Evolutionary conservation across 2,797 vertebrate genomes (phyloP), one percentile per base, ranked within the genome.

Genomic region (Sphenodon punctatus): DNA sequence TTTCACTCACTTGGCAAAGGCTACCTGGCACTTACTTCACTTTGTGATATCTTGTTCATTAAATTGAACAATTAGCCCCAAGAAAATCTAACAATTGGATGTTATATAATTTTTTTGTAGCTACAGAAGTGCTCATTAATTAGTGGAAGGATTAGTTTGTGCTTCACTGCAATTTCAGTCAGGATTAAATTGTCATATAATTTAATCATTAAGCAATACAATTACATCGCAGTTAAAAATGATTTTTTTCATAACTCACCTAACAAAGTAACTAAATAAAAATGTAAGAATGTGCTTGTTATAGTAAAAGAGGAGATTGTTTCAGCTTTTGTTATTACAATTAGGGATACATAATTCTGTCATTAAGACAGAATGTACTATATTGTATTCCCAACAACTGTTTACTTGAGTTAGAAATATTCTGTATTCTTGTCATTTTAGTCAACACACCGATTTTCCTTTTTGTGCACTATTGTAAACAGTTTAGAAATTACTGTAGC

Each of bases 61-160:
- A 92, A 91, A 93, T 80, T 81, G 61, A 94, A 88, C 91, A 94
- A 92, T 90, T 91, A 93, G 89, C 71, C 77, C 65, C 78, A 77
- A 88, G 74, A 91, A 91, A 94, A 90, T 92, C 81, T 92, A 91
- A 89, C 92, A 83, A 86, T 84, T 90, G 79, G 80, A 82, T 87
- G 76, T 87, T 90, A 89, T 90, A 61, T 88, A 64, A 83, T 92
- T 92, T 85, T 87, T 71, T 65, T 82, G 66, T 56, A 86, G 74
- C 88, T 87, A 84, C n/a, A 87, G 88, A 92, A 84, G 32, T 63
- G 39, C 75, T 91, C 71, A 87, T 92, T 94, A 95, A 94, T 94
- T 93, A 90, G 78, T 56, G 90, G 70, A 63, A 82, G 65, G 60
- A 93, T 89, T 91, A 91, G 78, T 84, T 93, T 91, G 65, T 89